Base-by-base conservation (phyloP, 1,140 invertebrate species). In the Oscheius sp. region DNA sequence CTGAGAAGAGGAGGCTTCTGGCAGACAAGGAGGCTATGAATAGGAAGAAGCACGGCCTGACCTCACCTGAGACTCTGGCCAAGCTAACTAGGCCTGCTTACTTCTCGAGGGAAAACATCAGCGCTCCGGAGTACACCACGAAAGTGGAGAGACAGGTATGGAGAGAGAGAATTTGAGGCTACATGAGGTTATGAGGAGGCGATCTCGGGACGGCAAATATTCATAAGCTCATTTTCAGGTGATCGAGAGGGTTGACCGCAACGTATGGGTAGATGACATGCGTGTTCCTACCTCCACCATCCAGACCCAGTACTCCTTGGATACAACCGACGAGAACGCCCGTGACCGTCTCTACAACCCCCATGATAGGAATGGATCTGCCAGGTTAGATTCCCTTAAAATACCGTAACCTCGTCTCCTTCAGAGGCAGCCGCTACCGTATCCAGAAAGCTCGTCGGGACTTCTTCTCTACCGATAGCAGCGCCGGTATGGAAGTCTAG, bases 31-130 rank as follows among this genome's bases (percentile, higher is more conserved):
- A 67, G 31, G 55, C 72, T 0, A 61, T 71, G 69, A 71, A 64
- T 31, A 71, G 36, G 20, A 71, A 71, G 59, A 71, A 75, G 42
- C 74, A 84, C 42, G 79, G 65, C 26, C 69, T 84, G 13, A 77
- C 80, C 34, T 84, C 82, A 4, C 83, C 77, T 67, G 81, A 83
- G 64, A 83, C 83, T 3, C 71, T 83, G 15, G 82, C 83, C 35
- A 72, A 78, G 23, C 69, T 83, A 18, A 83, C 81, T 4, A 70
- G 84, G 34, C 75, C 77, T 46, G 79, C 84, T 28, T 83, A 83
- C 73, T 83, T 77, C 66, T 80, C 81, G n/a, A 68, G 78, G 10
- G 81, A 83, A 55, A 82, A 82, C 58, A 55, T 82, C 26, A 66
- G 67, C 35, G 35, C 35, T n/a, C 77, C 80, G 34, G 80, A 84